phyloP scores from a whole-genome alignment of 2,888 invertebrate genomes.

The Chrysolina haemoptera region DNA sequence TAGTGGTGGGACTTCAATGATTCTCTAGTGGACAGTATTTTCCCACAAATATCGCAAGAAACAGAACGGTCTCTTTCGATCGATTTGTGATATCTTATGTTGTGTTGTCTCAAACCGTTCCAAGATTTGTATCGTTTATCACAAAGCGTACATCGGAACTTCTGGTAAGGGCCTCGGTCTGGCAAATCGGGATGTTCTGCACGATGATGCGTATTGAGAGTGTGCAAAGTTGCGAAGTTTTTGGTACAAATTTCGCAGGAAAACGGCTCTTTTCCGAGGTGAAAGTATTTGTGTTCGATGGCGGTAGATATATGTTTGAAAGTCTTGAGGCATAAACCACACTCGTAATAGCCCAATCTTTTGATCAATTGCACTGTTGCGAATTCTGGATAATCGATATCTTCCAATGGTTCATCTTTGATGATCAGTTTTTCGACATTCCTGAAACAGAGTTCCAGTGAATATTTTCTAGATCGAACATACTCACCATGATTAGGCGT shows the following conservation, averaged over 20 bases:
- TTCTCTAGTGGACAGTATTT: conserved; percentile 69
- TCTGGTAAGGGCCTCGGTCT: not conserved
- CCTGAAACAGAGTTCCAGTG: not conserved
- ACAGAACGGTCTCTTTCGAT: not conserved
- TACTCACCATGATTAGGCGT: not conserved
- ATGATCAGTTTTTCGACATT: not conserved
- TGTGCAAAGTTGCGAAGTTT: conserved; percentile 29
- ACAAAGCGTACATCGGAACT: not conserved
- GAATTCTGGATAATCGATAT: not conserved
- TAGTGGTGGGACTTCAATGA: conserved; percentile 71
- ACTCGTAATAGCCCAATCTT: too few relatives aligned
- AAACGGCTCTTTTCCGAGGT: conserved; percentile 43
- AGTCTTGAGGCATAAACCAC: too few relatives aligned
- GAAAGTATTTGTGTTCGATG: conserved; percentile 24
- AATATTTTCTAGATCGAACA: not conserved
- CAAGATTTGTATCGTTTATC: not conserved
- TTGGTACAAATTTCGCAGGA: conserved; percentile 54
- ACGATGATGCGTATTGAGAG: conserved; percentile 18
- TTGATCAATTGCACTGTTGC: not conserved
- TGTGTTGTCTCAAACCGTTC: not conserved
- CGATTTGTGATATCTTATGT: not conserved
- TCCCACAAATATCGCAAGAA: conserved; percentile 73
- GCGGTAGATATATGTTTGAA: too few relatives aligned
- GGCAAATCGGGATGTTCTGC: not conserved
- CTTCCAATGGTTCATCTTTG: not conserved